Evolutionary conservation across 2,888 invertebrate species (phyloP).

Genomic region (Hirtodrosophila cameraria): DNA sequence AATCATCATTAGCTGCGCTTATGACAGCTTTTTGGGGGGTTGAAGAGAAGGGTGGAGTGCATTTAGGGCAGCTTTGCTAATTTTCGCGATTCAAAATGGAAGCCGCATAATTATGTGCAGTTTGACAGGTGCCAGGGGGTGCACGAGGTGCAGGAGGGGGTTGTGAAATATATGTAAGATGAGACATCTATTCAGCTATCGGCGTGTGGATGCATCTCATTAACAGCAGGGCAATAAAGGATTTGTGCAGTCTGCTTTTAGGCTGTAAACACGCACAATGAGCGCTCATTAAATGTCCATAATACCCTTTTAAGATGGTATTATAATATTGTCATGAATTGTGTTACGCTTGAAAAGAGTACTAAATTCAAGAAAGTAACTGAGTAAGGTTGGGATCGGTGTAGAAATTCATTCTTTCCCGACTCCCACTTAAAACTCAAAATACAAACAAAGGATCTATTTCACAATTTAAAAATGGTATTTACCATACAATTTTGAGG

Average conservation of each 20-base stretch:
- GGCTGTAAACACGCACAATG: slow-evolving; percentile 35
- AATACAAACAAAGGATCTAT: no score
- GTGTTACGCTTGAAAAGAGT: no score
- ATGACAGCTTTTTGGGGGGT: slow-evolving; percentile 22
- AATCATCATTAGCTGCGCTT: slow-evolving; percentile 53
- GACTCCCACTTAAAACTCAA: no score
- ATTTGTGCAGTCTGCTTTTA: slow-evolving; percentile 19
- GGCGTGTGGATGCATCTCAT: slow-evolving; percentile 33
- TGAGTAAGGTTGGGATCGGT: no score
- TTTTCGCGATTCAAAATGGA: slow-evolving; percentile 64
- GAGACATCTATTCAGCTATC: slow-evolving; percentile 25
- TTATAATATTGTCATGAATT: not conserved
- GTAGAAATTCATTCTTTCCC: no score
- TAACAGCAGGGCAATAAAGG: slow-evolving; percentile 10
- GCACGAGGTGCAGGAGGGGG: no score
- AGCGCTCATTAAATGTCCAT: slow-evolving; percentile 44
- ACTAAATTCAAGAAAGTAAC: no score
- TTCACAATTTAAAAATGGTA: no score
- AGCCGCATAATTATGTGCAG: slow-evolving; percentile 28
- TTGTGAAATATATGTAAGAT: not conserved
- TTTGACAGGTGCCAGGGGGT: not conserved
- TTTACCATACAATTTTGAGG: no score
- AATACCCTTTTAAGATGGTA: slow-evolving; percentile 7
- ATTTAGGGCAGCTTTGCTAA: slow-evolving; percentile 52
- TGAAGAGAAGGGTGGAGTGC: slow-evolving; percentile 17